Conservation (phyloP, 1,140 invertebrate genomes). For the Drosophila fuyamai region DNA sequence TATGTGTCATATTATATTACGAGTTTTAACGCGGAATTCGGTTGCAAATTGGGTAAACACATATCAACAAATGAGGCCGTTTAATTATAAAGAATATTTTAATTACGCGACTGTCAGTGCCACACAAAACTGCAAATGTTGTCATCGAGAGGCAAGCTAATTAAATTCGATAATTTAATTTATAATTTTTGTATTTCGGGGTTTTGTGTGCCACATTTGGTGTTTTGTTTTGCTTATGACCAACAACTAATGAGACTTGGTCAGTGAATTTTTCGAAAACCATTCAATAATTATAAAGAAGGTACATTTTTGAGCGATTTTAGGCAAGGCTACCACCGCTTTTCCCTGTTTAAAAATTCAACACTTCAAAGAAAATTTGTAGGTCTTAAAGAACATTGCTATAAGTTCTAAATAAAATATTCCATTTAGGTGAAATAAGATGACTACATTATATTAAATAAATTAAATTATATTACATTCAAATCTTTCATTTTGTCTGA, state of each 20-base stretch:
- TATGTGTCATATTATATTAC: neutral
- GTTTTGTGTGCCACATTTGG: slow-evolving; percentile 29
- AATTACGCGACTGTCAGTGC: slow-evolving; percentile 1
- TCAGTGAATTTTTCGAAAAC: neutral
- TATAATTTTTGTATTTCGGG: slow-evolving; percentile 33
- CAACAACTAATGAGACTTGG: slow-evolving; percentile 19
- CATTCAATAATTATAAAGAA: neutral
- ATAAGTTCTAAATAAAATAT: too few species aligned
- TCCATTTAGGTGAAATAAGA: too few species aligned
- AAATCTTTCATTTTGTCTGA: too few species aligned
- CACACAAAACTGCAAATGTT: slow-evolving; percentile 19
- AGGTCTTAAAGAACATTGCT: too few species aligned
- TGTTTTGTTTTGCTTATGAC: slow-evolving; percentile 13
- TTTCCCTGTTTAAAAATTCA: neutral
- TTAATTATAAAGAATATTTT: slow-evolving; percentile 46
- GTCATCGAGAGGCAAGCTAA: slow-evolving; percentile 35
- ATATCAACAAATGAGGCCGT: slow-evolving; percentile 12
- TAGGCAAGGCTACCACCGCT: neutral
- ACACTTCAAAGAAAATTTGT: neutral
- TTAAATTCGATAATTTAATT: slow-evolving; percentile 41
- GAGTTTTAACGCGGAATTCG: neutral
- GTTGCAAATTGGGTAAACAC: slow-evolving; percentile 8
- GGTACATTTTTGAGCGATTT: neutral
- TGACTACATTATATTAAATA: too few species aligned
- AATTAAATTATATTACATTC: too few species aligned